Percentiles rank a stretch among this genome's conserved stretches.
phyloP scores from a whole-genome alignment of 2,888 invertebrate genomes.

The Hylaea fasciaria region DNA sequence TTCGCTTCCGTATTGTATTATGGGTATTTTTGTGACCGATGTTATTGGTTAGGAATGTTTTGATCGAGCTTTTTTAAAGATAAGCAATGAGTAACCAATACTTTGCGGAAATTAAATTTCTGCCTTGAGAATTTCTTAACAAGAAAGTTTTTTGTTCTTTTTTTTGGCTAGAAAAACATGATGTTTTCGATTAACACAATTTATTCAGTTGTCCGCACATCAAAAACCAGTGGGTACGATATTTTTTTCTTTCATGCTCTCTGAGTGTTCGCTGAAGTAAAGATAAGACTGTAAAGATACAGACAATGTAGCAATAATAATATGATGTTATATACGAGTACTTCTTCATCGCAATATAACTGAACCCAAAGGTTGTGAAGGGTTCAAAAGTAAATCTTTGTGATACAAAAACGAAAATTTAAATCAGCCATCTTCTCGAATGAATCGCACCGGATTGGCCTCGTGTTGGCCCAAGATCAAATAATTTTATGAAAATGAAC shows the following conservation, averaged over 20 bases:
- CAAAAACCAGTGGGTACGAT: not conserved
- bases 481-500: slow-evolving; percentile 83
- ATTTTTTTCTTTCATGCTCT: slow-evolving; percentile 23
- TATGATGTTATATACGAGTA: no score
- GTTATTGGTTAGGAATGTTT: slow-evolving; percentile 4
- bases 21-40: slow-evolving; percentile 1
- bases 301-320: slow-evolving; percentile 73
- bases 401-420: slow-evolving; percentile 68
- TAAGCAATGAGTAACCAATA: no score
- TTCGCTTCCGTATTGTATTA: slow-evolving; percentile 13
- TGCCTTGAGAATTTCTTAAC: no score
- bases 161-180: no score
- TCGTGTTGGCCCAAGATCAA: slow-evolving; percentile 74
- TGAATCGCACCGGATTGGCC: slow-evolving; percentile 70
- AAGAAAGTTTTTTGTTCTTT: no score
- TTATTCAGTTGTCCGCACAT: not conserved
- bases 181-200: no score
- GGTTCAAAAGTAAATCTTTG: slow-evolving; percentile 51
- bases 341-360: slow-evolving; percentile 57
- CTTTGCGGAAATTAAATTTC: no score
- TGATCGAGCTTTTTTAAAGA: not conserved
- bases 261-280: slow-evolving; percentile 64
- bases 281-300: slow-evolving; percentile 65
- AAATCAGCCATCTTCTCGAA: slow-evolving; percentile 65
- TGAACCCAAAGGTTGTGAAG: slow-evolving; percentile 47